phyloP scores from a whole-genome alignment of 2,797 vertebrate genomes.

The Eulemur mongoz region DNA sequence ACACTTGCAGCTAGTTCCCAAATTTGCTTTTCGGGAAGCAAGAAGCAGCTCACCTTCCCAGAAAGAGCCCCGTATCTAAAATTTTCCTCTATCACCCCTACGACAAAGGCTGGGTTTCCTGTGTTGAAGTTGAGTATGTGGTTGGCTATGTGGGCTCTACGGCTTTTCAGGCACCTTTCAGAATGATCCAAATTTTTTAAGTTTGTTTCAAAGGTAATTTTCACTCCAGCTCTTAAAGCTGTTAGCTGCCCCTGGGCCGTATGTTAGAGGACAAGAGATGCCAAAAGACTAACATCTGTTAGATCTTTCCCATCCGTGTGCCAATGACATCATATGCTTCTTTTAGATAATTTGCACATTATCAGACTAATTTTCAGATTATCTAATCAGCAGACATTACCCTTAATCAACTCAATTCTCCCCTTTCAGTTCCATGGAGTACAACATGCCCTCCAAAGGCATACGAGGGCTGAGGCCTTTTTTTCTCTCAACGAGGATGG shows the following conservation, averaged over 20 bases:
- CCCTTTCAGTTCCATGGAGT: constrained; percentile 33
- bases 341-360: constrained; percentile 77
- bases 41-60: background rate
- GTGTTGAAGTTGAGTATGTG: background rate
- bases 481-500: background rate
- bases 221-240: background rate
- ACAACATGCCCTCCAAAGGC: constrained; percentile 42
- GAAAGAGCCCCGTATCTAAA: background rate
- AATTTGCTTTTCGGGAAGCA: background rate
- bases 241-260: background rate
- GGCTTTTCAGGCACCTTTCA: background rate
- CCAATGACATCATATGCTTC: constrained; percentile 70
- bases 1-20: background rate
- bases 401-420: constrained; percentile 63
- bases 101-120: background rate
- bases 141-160: background rate
- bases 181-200: constrained; percentile 7
- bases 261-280: constrained; percentile 44
- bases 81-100: background rate
- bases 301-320: constrained; percentile 43
- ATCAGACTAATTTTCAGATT: constrained; percentile 76
- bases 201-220: constrained; percentile 40
- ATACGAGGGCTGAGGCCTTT: background rate
- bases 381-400: constrained; percentile 73
- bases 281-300: constrained; percentile 45